Evolutionary conservation across 2,113 vertebrate species (phyloP), one percentile per base, ranked within the genome.

Genomic region (Rafetus swinhoei): DNA sequence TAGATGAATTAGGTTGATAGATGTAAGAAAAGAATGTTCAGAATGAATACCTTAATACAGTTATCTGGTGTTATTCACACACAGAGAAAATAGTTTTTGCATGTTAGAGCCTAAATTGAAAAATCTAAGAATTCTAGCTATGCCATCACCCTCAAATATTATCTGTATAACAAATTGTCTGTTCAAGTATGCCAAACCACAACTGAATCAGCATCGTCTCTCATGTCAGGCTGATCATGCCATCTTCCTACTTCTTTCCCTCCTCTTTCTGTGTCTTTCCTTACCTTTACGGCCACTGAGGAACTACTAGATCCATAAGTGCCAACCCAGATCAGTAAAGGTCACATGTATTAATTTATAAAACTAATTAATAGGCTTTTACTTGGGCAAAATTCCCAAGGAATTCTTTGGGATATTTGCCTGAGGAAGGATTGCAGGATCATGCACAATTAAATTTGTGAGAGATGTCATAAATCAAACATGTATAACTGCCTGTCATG

Each of bases 391-490:
- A 77, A 55, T 54, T 87, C 7, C 5, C 3, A 76, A 39, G 10
- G 15, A 86, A 2, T 24, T 5, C 1, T 19, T 22, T n/a, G 21
- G 0, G 0, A 53, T 16, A 1, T 4, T 52, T 32, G 7, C 60
- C 60, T 80, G 18, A 60, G 24, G 27, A 86, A 29, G 45, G 88
- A 45, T 14, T 80, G 4, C 12, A 59, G 7, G 11, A n/a, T 54
- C n/a, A 84, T 7, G 7, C 80, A n/a, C 60, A 55, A 35, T 87
- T 54, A n/a, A 74, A 83, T 56, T 2, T 69, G 12, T 53, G n/a
- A 91, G 24, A 7, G 54, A 2, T 62, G 16, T 3, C 50, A 79
- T 24, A 52, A 29, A 83, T 6, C 12, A 82, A 16, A 72, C 22
- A 74, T 27, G 29, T 3, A 27, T 18, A 0, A 0, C 0, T 79